Percentiles rank a stretch among this genome's conserved stretches.
These are phyloP conservation scores for Orchesella cincta DNA, from an alignment of 1,140 invertebrate species.

Conservation along the genomic window DNA sequence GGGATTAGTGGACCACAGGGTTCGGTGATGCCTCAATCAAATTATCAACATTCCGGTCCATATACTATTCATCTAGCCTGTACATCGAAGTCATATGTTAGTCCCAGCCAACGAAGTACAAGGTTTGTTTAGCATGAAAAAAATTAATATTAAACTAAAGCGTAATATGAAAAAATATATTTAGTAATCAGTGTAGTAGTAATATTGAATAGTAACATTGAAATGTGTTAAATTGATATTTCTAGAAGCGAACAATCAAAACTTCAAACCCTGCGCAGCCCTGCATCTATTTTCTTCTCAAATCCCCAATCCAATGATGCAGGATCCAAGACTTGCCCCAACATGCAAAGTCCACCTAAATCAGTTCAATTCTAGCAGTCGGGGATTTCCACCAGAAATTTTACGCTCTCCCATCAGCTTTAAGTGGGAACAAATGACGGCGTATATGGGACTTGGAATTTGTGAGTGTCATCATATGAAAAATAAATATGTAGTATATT, in stretches of 20 bases:
- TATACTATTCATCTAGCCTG: conserved; percentile 47
- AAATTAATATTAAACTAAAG: neutral
- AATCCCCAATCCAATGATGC: conserved; percentile 19
- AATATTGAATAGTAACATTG: too few species aligned
- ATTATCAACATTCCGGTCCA: conserved; percentile 14
- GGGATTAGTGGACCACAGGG: neutral
- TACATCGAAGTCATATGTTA: conserved; percentile 20
- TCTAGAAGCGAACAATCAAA: too few species aligned
- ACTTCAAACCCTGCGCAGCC: too few species aligned
- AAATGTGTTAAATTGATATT: too few species aligned
- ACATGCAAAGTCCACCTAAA: neutral
- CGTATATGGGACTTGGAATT: conserved; percentile 47
- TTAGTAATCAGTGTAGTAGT: too few species aligned
- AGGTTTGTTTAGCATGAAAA: neutral
- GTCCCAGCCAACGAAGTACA: neutral
- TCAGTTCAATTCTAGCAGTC: neutral
- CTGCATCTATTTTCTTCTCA: too few species aligned
- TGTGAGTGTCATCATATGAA: too few species aligned
- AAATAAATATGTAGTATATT: too few species aligned
- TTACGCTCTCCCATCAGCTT: conserved; percentile 42
- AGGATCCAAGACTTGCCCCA: neutral
- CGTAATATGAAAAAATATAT: neutral
- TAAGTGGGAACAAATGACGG: conserved; percentile 49
- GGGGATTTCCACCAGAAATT: conserved; percentile 43
- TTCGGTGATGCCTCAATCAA: neutral